Percentiles rank a stretch among this genome's conserved stretches.
phyloP scores from a whole-genome alignment of 2,888 invertebrate species.

The Cheilosia grossa region DNA sequence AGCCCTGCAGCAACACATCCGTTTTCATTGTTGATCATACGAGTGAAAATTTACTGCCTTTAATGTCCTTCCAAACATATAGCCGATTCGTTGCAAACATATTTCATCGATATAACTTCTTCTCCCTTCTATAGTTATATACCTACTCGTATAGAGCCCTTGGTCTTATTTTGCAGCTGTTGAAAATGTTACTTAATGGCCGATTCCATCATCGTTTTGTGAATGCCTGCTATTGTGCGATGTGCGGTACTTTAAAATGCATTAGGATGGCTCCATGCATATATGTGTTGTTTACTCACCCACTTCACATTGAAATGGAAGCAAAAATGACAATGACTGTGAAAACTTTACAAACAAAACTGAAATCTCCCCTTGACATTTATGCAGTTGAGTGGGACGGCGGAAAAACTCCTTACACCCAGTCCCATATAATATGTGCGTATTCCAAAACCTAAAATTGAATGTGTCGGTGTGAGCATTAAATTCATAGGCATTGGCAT shows the following conservation, averaged over 20 bases:
- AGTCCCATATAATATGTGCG: too few relatives aligned
- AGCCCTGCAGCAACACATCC: too few relatives aligned
- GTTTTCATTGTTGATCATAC: not conserved
- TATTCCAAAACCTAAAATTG: too few relatives aligned
- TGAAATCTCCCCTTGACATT: constrained; percentile 7
- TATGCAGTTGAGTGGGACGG: not conserved
- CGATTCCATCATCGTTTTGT: constrained; percentile 31
- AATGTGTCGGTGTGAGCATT: too few relatives aligned
- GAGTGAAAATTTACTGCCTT: not conserved
- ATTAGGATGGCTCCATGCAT: constrained; percentile 48
- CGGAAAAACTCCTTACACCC: not conserved
- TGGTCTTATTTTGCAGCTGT: constrained; percentile 27
- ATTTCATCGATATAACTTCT: constrained; percentile 13
- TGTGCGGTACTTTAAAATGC: constrained; percentile 55
- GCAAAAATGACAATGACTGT: constrained; percentile 9
- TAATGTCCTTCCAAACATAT: constrained; percentile 23
- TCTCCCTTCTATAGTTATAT: not conserved
- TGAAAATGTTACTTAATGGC: constrained; percentile 48
- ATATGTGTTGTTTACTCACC: constrained; percentile 27
- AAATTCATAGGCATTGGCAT: too few relatives aligned
- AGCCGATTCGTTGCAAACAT: not conserved
- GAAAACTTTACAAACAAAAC: constrained; percentile 34
- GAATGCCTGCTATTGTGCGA: constrained; percentile 29
- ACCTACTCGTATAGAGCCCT: too few relatives aligned
- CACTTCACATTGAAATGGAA: constrained; percentile 10